A percentile compares a stretch with the other conserved stretches of the same genome.
phyloP scores from a whole-genome alignment of 2,113 vertebrate genomes.

The Pachypanchax playfairii region DNA sequence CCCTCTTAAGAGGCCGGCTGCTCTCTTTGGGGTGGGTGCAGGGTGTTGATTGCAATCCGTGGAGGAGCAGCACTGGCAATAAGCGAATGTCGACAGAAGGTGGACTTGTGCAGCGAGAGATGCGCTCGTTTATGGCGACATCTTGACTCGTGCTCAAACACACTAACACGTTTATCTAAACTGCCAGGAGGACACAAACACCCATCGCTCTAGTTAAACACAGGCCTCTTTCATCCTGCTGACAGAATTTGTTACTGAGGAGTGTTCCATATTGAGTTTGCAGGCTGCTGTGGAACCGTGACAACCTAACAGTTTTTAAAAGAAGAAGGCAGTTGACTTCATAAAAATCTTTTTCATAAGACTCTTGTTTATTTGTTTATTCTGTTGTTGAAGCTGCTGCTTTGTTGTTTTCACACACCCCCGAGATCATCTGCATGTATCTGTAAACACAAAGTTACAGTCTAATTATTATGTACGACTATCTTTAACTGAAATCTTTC shows the following conservation, averaged over 20 bases:
- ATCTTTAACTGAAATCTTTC: background rate
- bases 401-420: constrained; percentile 18
- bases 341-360: background rate
- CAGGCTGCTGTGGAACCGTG: background rate
- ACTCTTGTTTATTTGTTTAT: background rate
- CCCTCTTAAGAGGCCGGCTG: constrained; percentile 50
- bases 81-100: constrained; percentile 56
- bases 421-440: constrained; percentile 11
- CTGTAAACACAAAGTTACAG: constrained; percentile 11
- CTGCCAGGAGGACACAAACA: constrained; percentile 7
- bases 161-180: constrained; percentile 11
- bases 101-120: constrained; percentile 8
- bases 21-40: constrained; percentile 47
- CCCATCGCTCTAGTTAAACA: background rate
- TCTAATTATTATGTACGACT: constrained; percentile 30
- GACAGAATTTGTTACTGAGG: constrained; percentile 5
- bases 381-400: background rate
- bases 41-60: constrained; percentile 46
- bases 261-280: constrained; percentile 17
- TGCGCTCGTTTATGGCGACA: too few species aligned
- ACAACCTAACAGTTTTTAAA: constrained; percentile 22
- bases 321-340: constrained; percentile 13
- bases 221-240: constrained; percentile 1
- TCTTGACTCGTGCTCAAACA: constrained; percentile 19
- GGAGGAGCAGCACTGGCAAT: constrained; percentile 54